phyloP scores from a whole-genome alignment of 64 coral and sea anemone genomes.

The Stichodactyla helianthus region DNA sequence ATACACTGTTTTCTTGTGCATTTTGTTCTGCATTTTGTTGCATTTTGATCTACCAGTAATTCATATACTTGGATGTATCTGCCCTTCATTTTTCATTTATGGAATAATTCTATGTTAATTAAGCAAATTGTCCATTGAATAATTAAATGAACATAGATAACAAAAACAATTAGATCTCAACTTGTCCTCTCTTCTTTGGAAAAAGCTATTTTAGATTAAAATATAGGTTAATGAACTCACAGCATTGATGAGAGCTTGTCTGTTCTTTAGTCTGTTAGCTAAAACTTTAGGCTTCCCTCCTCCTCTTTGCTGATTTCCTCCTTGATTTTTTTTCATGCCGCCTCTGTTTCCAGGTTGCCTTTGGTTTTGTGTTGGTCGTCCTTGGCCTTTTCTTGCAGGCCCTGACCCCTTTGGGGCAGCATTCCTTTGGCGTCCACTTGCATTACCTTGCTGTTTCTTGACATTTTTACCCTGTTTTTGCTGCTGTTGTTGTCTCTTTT shows the following conservation, averaged over 20 bases:
- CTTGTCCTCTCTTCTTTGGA: too few species aligned
- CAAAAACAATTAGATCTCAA: too few species aligned
- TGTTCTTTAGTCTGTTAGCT: constrained; percentile 43
- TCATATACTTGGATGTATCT: too few species aligned
- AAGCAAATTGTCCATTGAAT: too few species aligned
- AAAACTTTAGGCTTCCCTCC: constrained; percentile 17
- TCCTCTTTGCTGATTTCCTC: neutral
- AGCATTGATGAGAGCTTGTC: constrained; percentile 22
- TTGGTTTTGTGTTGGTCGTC: neutral
- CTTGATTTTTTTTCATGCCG: neutral
- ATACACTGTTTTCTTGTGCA: too few species aligned
- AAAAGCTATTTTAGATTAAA: too few species aligned
- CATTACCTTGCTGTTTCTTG: neutral
- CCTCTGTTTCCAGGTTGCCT: constrained; percentile 10
- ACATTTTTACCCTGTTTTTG: constrained; percentile 22
- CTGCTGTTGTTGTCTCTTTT: constrained; percentile 16
- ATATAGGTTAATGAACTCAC: neutral
- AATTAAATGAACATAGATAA: too few species aligned
- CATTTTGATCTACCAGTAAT: too few species aligned
- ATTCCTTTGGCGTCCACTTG: neutral
- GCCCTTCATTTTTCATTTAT: too few species aligned
- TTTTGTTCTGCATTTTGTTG: too few species aligned
- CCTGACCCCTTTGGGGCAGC: neutral
- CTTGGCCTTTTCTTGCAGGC: neutral
- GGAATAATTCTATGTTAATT: too few species aligned